These are phyloP conservation scores for Emydura subglobosa DNA, from an alignment of 2,113 vertebrate genomes.

Conservation along the genomic window DNA sequence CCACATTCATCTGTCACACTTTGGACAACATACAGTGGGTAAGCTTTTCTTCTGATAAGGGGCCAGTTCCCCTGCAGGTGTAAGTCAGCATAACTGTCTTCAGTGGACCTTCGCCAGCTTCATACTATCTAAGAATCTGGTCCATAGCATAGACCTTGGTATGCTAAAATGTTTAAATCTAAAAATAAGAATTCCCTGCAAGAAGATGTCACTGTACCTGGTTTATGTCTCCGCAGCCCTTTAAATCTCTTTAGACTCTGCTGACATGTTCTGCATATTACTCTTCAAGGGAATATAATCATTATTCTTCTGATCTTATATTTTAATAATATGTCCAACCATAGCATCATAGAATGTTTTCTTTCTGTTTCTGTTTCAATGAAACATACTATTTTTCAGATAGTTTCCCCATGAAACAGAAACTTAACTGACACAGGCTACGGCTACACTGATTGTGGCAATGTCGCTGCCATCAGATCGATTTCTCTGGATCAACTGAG, in stretches of 20 bases:
- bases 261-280: background rate
- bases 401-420: background rate
- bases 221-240: background rate
- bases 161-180: background rate
- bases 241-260: background rate
- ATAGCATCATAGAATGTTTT: background rate
- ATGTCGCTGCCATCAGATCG: no score
- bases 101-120: background rate
- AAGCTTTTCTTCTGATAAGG: background rate
- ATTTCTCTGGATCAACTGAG: no score
- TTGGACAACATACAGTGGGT: background rate
- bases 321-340: background rate
- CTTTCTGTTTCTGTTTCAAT: background rate
- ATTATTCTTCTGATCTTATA: background rate
- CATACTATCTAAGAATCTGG: background rate
- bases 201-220: background rate
- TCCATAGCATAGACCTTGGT: background rate
- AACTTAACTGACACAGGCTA: background rate
- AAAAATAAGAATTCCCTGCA: background rate
- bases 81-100: background rate
- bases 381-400: background rate
- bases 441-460: no score
- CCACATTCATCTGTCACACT: background rate
- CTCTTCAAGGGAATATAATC: no score
- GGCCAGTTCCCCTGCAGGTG: fast-evolving